phyloP scores from a whole-genome alignment of 2,113 vertebrate genomes.

The Trichomycterus rosablanca region DNA sequence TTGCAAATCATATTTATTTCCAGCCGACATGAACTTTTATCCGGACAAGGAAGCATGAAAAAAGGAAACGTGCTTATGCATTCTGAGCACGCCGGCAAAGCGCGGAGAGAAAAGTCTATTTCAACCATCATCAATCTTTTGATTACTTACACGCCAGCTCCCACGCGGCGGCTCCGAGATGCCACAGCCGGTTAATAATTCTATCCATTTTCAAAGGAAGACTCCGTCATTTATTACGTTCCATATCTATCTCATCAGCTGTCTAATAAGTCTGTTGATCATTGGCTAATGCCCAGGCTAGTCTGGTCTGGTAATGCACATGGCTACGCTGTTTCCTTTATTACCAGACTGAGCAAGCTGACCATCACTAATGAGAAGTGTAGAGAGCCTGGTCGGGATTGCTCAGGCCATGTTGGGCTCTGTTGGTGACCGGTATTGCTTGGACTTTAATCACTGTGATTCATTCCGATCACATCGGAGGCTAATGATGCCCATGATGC shows the following conservation, averaged over 20 bases:
- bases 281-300: constrained; percentile 41
- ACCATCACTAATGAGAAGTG: constrained; percentile 28
- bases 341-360: constrained; percentile 33
- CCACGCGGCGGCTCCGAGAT: constrained; percentile 40
- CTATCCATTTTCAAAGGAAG: constrained; percentile 49
- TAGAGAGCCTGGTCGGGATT: neutral
- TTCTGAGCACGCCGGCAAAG: constrained; percentile 41
- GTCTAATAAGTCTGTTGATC: constrained; percentile 50
- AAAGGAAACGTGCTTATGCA: constrained; percentile 15
- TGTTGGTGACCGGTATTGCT: constrained; percentile 5
- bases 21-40: no score
- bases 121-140: constrained; percentile 59
- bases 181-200: constrained; percentile 51
- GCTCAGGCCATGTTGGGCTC: constrained; percentile 6
- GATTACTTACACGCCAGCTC: constrained; percentile 53
- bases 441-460: constrained; percentile 22
- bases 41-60: neutral
- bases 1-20: no score
- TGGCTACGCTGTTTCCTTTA: constrained; percentile 27
- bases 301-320: constrained; percentile 28
- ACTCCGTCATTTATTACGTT: constrained; percentile 47
- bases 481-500: constrained; percentile 1
- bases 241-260: constrained; percentile 54
- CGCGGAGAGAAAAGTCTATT: constrained; percentile 53
- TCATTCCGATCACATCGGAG: constrained; percentile 17